Base-by-base conservation (phyloP, 2,888 invertebrate species). In the Argyra leucocephala region DNA sequence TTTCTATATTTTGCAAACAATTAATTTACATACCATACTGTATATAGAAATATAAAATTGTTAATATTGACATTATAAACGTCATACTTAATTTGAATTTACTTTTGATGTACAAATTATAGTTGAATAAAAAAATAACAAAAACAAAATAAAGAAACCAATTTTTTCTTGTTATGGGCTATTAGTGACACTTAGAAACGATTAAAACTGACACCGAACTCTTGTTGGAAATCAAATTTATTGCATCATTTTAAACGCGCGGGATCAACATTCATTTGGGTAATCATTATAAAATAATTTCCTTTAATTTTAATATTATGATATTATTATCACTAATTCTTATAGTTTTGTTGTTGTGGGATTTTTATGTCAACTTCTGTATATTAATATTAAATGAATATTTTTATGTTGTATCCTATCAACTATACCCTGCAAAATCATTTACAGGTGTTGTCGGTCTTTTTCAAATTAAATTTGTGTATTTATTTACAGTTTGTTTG, bases 381-480 rank as follows among this genome's bases (percentile, higher is more conserved):
- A 23, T 3, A 23, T 23, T 59, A 23, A 59, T 2, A 23, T 59
- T 59, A 22, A n/a, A n/a, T n/a, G n/a, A n/a, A n/a, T n/a, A n/a
- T n/a, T n/a, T n/a, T n/a, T 23, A 59, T 23, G 59, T 10, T 59
- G 9, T 57, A 57, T 22, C 12, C 59, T 22, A 21, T 18, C 12
- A 57, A 22, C 5, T 21, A 22, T 21, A 6, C 57, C 21, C 1
- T 57, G 4, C 3, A 57, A 57, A 58, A 58, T 23, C 18, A 12
- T 59, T 59, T 59, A 59, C 59, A 59, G 59, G 59, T 59, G 59
- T 59, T 59, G 23, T 22, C 59, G 59, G 59, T 23, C 10, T 23
- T 10, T 57, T 21, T 57, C 10, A n/a, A n/a, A n/a, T n/a, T n/a
- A n/a, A n/a, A n/a, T n/a, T n/a, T n/a, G n/a, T n/a, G n/a, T n/a